These are phyloP conservation scores for Thryonomys swinderianus DNA, from an alignment of 2,113 vertebrate genomes.

Conservation along the genomic window DNA sequence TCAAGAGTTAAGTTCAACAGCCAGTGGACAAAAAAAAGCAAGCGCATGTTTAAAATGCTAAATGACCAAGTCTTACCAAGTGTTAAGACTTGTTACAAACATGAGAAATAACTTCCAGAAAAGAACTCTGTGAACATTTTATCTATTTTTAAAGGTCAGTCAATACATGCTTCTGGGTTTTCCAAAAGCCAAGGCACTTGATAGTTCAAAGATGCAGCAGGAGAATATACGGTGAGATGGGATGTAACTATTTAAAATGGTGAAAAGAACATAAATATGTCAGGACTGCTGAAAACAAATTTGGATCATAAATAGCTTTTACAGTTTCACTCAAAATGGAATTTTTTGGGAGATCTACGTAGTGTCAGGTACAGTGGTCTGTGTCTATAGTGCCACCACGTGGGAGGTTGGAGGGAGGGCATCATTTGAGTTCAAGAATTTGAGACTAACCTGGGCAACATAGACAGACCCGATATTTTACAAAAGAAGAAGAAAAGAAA, in stretches of 20 bases:
- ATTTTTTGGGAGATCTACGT: slow-evolving; percentile 6
- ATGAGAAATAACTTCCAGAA: slow-evolving; percentile 20
- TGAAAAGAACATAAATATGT: slow-evolving; percentile 27
- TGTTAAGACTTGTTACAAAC: slow-evolving; percentile 40
- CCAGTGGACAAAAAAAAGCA: neutral
- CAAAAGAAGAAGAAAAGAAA: neutral
- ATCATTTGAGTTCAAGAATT: neutral
- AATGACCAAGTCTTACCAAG: slow-evolving; percentile 42
- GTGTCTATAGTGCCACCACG: neutral
- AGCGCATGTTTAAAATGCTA: neutral
- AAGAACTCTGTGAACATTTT: slow-evolving; percentile 35
- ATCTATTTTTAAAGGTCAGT: slow-evolving; percentile 40
- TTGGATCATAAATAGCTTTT: neutral
- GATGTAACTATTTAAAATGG: neutral
- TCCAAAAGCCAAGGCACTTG: slow-evolving; percentile 29
- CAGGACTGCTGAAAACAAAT: slow-evolving; percentile 39
- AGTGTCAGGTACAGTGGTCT: neutral
- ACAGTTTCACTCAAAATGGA: slow-evolving; percentile 25
- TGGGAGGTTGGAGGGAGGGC: neutral
- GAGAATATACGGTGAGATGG: neutral
- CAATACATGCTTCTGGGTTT: slow-evolving; percentile 6
- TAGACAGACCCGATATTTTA: neutral
- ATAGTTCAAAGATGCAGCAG: neutral
- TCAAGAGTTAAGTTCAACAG: slow-evolving; percentile 48
- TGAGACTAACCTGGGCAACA: neutral